phyloP scores from a whole-genome alignment of 2,888 invertebrate genomes.

The Amphipyra tragopoginis region DNA sequence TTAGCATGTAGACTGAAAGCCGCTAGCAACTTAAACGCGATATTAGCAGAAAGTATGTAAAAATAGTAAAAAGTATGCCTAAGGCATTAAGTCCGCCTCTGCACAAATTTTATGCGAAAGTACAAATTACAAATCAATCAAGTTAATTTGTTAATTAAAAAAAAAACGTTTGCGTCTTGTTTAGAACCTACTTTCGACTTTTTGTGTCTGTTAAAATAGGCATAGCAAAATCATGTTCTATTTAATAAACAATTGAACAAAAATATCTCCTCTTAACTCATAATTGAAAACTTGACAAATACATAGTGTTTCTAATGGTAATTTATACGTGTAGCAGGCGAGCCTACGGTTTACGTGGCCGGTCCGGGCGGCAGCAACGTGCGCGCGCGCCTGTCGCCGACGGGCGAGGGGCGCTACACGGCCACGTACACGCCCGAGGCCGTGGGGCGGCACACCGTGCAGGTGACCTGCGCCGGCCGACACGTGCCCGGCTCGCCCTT shows the following conservation, averaged over 20 bases:
- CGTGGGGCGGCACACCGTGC: conserved; percentile 96
- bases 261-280: no score
- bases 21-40: conserved; percentile 32
- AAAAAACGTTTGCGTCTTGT: no score
- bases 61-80: no score
- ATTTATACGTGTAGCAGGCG: conserved; percentile 80
- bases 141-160: no score
- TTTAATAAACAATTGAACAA: no score
- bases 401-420: conserved; percentile 92
- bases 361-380: conserved; percentile 96
- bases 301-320: neutral
- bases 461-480: conserved; percentile 95
- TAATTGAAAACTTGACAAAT: no score
- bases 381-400: conserved; percentile 92
- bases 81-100: no score
- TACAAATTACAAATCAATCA: no score
- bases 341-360: conserved; percentile 93
- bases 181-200: no score
- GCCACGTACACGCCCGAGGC: conserved; percentile 95
- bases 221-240: no score
- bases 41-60: conserved; percentile 55
- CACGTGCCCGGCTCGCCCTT: conserved; percentile 97
- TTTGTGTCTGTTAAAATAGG: no score
- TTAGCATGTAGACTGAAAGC: conserved; percentile 58
- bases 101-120: no score